Conservation (phyloP, 2,797 vertebrate species). For the Sphenopsis melanotis region DNA sequence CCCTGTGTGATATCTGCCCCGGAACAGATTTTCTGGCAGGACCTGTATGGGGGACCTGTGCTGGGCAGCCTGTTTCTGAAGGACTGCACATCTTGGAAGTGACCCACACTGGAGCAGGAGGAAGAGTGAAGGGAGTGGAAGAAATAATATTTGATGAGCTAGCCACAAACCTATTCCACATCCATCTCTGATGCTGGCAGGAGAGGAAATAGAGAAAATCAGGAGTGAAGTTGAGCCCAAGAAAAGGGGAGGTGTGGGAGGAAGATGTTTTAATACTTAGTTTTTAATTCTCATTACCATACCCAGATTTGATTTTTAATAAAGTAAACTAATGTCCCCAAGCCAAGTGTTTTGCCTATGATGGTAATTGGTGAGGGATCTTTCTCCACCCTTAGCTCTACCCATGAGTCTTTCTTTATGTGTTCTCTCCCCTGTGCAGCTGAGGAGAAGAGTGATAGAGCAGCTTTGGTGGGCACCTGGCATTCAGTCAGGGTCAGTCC, state of each 20-base stretch:
- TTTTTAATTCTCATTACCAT: not conserved
- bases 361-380: not conserved
- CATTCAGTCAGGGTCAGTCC: not conserved
- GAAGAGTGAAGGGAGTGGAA: not conserved
- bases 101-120: not conserved
- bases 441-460: not conserved
- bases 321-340: not conserved
- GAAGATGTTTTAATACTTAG: not conserved
- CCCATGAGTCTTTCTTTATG: not conserved
- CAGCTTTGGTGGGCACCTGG: not conserved
- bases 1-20: too few species aligned
- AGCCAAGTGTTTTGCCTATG: accelerated
- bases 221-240: not conserved
- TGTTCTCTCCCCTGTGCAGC: not conserved
- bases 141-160: not conserved
- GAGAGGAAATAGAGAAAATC: not conserved
- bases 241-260: not conserved
- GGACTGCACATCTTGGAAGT: not conserved
- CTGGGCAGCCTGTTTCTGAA: not conserved
- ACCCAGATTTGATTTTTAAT: not conserved
- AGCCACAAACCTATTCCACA: not conserved
- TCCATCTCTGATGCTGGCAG: too few species aligned
- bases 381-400: not conserved
- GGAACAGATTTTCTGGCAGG: not conserved
- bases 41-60: accelerated